These are phyloP conservation scores for Drosophila nasuta DNA, from an alignment of 1,140 invertebrate species.

Conservation along the genomic window DNA sequence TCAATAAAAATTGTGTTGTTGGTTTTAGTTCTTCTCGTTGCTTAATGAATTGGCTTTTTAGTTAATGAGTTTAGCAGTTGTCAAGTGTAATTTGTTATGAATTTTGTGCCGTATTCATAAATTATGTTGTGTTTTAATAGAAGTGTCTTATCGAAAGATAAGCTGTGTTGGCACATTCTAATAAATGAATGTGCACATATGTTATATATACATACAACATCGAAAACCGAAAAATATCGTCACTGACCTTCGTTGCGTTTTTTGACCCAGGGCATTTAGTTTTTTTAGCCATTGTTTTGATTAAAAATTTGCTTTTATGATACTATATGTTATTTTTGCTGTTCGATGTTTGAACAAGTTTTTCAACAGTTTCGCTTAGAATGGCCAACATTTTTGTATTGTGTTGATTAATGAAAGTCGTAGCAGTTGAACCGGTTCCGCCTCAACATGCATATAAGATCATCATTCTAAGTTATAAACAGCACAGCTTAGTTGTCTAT, in stretches of 20 bases:
- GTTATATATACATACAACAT: neutral
- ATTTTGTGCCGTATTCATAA: neutral
- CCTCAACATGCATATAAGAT: conserved; percentile 45
- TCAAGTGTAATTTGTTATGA: neutral
- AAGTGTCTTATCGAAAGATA: conserved; percentile 22
- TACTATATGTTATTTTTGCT: conserved; percentile 21
- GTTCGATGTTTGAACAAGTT: conserved; percentile 69
- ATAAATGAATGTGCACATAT: conserved; percentile 8
- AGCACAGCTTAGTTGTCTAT: conserved; percentile 9
- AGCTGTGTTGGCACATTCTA: conserved; percentile 32
- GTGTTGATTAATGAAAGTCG: conserved; percentile 68
- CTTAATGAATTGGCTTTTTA: neutral
- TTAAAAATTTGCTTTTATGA: conserved; percentile 41
- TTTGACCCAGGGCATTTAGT: conserved; percentile 61
- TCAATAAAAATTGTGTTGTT: neutral
- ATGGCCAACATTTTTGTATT: conserved; percentile 36
- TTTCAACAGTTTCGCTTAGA: conserved; percentile 51
- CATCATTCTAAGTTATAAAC: conserved; percentile 44
- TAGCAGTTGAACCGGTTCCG: conserved; percentile 61
- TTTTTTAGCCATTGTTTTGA: conserved; percentile 46
- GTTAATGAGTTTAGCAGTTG: conserved; percentile 35
- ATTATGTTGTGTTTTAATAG: conserved; percentile 17
- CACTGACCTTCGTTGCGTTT: conserved; percentile 66
- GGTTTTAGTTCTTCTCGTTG: neutral
- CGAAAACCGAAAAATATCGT: too few species aligned